A percentile compares a stretch with the other conserved stretches of the same genome.
Conservation (phyloP, 2,888 invertebrate genomes). For the Phytoseiulus persimilis region DNA sequence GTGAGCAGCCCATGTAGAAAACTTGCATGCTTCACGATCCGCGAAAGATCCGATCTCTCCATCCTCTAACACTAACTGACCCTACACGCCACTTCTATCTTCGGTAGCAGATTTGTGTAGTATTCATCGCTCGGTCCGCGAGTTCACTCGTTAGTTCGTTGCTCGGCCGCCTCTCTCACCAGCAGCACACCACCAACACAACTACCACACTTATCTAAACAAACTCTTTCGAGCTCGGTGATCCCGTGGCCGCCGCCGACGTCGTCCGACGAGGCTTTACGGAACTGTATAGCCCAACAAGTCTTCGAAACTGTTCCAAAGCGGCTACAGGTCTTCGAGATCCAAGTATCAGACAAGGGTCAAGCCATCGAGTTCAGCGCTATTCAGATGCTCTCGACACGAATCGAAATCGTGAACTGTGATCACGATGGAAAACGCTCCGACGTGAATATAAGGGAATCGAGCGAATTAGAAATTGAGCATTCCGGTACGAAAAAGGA, state of each 20-base stretch:
- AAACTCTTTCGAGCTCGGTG: not conserved
- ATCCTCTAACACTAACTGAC: not conserved
- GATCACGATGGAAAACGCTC: too few relatives aligned
- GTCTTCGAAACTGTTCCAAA: not conserved
- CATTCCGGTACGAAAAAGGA: not conserved
- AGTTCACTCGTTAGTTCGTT: not conserved
- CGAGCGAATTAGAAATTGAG: not conserved
- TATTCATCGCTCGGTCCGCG: not conserved
- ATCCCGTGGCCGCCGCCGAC: not conserved
- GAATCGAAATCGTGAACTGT: too few relatives aligned
- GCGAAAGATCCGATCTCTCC: not conserved
- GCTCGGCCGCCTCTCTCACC: not conserved
- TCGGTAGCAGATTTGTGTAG: not conserved
- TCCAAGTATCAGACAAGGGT: too few relatives aligned
- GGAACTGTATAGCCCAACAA: not conserved
- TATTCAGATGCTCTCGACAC: too few relatives aligned
- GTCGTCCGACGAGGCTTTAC: not conserved
- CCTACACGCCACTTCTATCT: not conserved
- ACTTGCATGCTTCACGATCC: not conserved
- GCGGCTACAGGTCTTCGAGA: not conserved
- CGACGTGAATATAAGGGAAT: not conserved
- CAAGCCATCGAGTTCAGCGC: too few relatives aligned
- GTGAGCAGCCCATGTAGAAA: not conserved
- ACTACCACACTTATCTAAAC: not conserved
- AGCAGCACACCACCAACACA: not conserved